These are phyloP conservation scores for Platyscapa corneri DNA, from an alignment of 1,140 invertebrate genomes.

Conservation along the genomic window DNA sequence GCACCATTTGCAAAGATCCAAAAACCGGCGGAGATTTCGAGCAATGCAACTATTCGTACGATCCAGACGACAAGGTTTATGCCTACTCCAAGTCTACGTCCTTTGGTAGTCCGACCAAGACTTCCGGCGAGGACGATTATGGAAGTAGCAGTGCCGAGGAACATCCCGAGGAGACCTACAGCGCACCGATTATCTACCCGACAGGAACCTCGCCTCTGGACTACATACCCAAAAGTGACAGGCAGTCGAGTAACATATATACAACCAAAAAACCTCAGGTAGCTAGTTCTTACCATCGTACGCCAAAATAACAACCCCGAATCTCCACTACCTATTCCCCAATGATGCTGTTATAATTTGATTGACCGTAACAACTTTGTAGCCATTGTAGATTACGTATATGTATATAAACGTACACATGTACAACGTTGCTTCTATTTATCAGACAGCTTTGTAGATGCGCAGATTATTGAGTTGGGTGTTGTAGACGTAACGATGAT, in stretches of 20 bases:
- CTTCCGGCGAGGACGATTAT: slow-evolving; percentile 30
- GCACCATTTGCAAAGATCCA: slow-evolving; percentile 80
- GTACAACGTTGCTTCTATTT: neutral
- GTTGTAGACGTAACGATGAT: neutral
- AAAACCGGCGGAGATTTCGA: slow-evolving; percentile 83
- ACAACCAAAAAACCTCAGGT: slow-evolving; percentile 32
- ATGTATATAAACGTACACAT: neutral
- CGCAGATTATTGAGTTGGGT: neutral
- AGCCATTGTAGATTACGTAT: neutral
- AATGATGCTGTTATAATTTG: neutral
- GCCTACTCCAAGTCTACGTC: slow-evolving; percentile 74
- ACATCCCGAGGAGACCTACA: slow-evolving; percentile 30
- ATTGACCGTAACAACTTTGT: neutral
- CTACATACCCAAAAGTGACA: slow-evolving; percentile 41
- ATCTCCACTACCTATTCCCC: neutral
- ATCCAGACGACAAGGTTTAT: slow-evolving; percentile 81
- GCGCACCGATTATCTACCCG: slow-evolving; percentile 26
- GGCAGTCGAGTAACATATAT: neutral
- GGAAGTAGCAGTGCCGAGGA: slow-evolving; percentile 8
- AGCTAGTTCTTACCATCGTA: neutral
- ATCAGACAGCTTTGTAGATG: neutral
- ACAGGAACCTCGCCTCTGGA: slow-evolving; percentile 24
- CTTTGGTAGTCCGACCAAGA: slow-evolving; percentile 59
- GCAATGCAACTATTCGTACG: slow-evolving; percentile 81
- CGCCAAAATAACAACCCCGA: neutral